phyloP scores from a whole-genome alignment of 2,113 vertebrate species.

The Gobiocypris rarus region DNA sequence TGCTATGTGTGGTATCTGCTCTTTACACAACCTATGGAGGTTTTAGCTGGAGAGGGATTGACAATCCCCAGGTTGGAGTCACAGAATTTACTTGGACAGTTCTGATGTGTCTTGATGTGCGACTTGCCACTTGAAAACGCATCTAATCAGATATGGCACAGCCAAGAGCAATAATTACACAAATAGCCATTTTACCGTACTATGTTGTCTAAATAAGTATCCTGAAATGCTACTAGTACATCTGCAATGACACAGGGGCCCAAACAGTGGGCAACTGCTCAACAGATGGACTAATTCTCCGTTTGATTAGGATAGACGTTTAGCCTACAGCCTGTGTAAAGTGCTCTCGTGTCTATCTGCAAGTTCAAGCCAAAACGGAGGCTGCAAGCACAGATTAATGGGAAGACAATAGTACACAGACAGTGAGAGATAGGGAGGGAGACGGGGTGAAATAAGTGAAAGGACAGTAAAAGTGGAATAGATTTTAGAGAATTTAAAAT shows the following conservation, averaged over 20 bases:
- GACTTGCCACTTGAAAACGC: conserved; percentile 16
- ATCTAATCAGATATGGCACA: neutral
- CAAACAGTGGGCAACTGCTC: conserved; percentile 47
- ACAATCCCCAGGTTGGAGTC: conserved; percentile 8
- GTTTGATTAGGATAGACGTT: conserved; percentile 53
- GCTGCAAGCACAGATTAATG: conserved; percentile 29
- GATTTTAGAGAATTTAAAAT: neutral
- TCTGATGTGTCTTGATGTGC: conserved; percentile 46
- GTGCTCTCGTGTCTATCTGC: conserved; percentile 22
- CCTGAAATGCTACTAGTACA: conserved; percentile 33
- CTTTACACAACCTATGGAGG: conserved; percentile 19
- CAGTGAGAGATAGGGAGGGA: neutral
- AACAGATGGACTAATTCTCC: conserved; percentile 56
- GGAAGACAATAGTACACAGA: neutral
- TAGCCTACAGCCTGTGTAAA: conserved; percentile 40
- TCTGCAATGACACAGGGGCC: conserved; percentile 33
- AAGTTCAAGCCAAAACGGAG: conserved; percentile 38
- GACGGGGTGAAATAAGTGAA: neutral
- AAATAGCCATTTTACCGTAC: conserved; percentile 29
- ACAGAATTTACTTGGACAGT: conserved; percentile 25
- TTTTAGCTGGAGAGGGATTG: conserved; percentile 11
- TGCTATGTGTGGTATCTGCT: conserved; percentile 40
- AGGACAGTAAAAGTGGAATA: neutral
- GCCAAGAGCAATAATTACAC: neutral
- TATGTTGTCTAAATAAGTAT: neutral